Conservation (phyloP, 2,113 vertebrate species). For the Hydrochoerus hydrochaeris region DNA sequence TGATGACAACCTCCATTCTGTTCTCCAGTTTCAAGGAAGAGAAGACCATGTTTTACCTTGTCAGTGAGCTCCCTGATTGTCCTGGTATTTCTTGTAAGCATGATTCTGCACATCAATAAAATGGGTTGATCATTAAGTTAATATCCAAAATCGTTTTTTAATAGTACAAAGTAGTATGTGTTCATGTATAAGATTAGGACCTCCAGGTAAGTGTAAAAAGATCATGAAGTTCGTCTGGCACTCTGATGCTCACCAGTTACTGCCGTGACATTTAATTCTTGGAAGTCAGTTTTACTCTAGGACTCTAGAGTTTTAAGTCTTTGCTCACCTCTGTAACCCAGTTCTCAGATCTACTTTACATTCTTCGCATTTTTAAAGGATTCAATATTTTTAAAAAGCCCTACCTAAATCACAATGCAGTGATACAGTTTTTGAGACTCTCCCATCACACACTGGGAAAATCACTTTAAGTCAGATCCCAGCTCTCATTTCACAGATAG, state of each 20-base stretch:
- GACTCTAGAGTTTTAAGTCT: background rate
- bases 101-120: background rate
- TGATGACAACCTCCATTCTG: fast-evolving
- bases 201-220: background rate
- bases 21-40: background rate
- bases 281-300: background rate
- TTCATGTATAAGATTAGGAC: background rate
- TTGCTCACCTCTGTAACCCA: background rate
- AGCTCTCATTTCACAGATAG: conserved; percentile 26
- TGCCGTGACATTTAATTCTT: background rate
- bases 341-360: conserved; percentile 29
- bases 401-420: background rate
- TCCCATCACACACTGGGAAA: background rate
- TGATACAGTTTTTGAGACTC: background rate
- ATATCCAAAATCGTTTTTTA: background rate
- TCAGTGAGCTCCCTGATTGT: background rate
- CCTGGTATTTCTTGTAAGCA: background rate
- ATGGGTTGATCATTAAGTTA: background rate
- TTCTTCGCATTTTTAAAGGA: conserved; percentile 46
- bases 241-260: background rate
- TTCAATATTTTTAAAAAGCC: background rate
- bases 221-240: background rate
- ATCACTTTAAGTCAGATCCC: background rate
- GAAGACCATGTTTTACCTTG: background rate
- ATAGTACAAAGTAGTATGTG: background rate